Evolutionary conservation across 2,888 invertebrate species (phyloP).

Genomic region (Lysandra coridon): DNA sequence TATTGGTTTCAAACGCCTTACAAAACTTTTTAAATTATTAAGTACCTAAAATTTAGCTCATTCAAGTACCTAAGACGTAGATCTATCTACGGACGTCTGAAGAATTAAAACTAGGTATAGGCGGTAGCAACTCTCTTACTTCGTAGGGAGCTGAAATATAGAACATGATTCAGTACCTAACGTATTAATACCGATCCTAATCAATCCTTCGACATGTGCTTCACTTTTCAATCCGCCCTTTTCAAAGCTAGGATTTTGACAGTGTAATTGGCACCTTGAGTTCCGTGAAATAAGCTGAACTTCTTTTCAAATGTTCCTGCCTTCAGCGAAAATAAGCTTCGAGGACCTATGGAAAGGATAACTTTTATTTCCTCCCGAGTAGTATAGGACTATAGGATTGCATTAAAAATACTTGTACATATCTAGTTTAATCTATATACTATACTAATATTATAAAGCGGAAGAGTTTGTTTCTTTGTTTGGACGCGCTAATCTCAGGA

Average conservation of each 20-base stretch:
- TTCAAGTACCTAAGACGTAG: too few species aligned
- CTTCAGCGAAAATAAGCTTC: neutral
- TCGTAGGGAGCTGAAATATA: neutral
- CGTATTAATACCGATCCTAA: slow-evolving; percentile 19
- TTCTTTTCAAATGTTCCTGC: neutral
- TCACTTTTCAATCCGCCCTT: slow-evolving; percentile 25
- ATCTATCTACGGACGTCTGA: neutral
- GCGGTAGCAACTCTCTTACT: neutral
- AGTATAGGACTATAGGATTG: too few species aligned
- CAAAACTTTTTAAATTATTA: too few species aligned
- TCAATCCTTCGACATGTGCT: slow-evolving; percentile 19
- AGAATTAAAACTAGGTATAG: neutral
- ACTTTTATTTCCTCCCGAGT: neutral
- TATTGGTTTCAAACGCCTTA: too few species aligned
- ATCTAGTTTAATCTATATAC: too few species aligned
- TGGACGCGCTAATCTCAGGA: too few species aligned
- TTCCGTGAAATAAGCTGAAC: neutral
- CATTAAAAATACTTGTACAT: too few species aligned
- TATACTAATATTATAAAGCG: too few species aligned
- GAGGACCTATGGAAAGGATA: neutral
- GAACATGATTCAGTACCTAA: neutral
- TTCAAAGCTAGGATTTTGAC: slow-evolving; percentile 24
- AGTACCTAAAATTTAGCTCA: too few species aligned
- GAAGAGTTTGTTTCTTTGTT: too few species aligned
- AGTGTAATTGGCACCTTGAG: neutral